Percentiles rank a stretch among this genome's conserved stretches.
These are phyloP conservation scores for Neodontobutis hainanensis DNA, from an alignment of 2,113 vertebrate genomes.

Conservation along the genomic window DNA sequence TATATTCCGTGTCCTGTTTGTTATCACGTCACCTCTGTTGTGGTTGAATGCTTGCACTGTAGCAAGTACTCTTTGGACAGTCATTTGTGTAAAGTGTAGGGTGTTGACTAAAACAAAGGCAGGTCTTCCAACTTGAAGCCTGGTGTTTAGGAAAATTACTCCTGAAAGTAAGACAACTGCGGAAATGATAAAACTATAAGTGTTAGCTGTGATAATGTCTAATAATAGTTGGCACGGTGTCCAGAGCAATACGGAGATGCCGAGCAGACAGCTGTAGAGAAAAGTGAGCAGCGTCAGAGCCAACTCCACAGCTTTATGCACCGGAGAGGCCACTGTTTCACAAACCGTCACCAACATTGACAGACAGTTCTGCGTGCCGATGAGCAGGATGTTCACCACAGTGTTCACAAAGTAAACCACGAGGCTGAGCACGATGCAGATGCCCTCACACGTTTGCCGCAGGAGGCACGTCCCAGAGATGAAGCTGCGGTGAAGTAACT, in stretches of 20 bases:
- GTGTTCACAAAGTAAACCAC: conserved; percentile 85
- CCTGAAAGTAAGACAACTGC: conserved; percentile 52
- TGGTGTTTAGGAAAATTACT: conserved; percentile 60
- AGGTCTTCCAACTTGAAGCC: conserved; percentile 48
- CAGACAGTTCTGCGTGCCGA: conserved; percentile 82
- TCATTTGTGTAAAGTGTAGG: conserved; percentile 67
- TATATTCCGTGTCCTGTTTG: not conserved
- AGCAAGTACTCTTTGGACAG: conserved; percentile 61
- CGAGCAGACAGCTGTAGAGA: conserved; percentile 81
- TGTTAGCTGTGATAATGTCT: conserved; percentile 76
- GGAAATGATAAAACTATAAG: conserved; percentile 74
- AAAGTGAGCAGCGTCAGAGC: conserved; percentile 73
- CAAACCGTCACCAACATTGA: conserved; percentile 71
- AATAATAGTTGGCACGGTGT: conserved; percentile 81
- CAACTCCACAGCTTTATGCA: conserved; percentile 67
- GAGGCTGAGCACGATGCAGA: conserved; percentile 81
- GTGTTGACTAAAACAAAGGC: conserved; percentile 51
- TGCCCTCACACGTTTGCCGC: conserved; percentile 78
- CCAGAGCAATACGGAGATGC: conserved; percentile 83
- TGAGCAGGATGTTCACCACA: conserved; percentile 84
- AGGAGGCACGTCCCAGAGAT: conserved; percentile 76
- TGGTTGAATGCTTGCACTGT: conserved; percentile 4
- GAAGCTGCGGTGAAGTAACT: conserved; percentile 79
- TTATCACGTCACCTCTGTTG: conserved; percentile 67
- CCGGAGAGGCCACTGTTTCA: conserved; percentile 69